Evolutionary conservation across 2,797 vertebrate genomes (phyloP), one percentile per base, ranked within the genome.

Genomic region (Dallia pectoralis): DNA sequence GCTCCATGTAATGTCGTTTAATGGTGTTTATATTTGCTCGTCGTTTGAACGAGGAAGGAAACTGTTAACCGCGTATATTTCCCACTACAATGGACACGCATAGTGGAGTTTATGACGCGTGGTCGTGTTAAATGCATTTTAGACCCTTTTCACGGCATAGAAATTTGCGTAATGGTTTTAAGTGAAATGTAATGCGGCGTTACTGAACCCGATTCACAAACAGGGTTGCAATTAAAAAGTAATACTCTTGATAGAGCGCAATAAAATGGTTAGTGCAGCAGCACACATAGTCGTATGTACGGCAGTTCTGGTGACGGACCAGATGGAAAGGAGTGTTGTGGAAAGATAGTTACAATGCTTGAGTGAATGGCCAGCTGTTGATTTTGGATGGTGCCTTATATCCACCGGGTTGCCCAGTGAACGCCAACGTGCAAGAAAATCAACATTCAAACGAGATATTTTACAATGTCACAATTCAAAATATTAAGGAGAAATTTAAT

Each of bases 1-100:
- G 78, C 77, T 80, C 75, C 69, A 74, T 80, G 80, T 79, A 81
- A 82, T 80, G 69, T 36, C 81, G 77, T 89, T 85, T 93, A 93
- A 93, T 93, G 93, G 93, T 89, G 90, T 93, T 92, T 93, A 90
- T 92, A 91, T 91, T 92, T 91, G 90, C 89, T 84, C 87, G 83
- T 81, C 81, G 83, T 91, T 92, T 91, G 76, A 90, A 88, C 89
- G 81, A 87, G 90, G 87, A 92, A 92, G 91, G 90, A 91, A 92
- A 92, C 87, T 66, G 89, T 93, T 93, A 90, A 87, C 84, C 82
- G 66, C 40, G 76, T 80, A 77, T 78, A 79, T 88, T 83, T 85
- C 81, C 75, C 83, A 75, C 79, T 67, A 70, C 56, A 81, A 78
- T 86, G 82, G 64, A 83, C 76, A 72, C 16, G 75, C 77, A 85